These are phyloP conservation scores for Clarias fuscus DNA, from an alignment of 2,797 vertebrate species.

Conservation along the genomic window DNA sequence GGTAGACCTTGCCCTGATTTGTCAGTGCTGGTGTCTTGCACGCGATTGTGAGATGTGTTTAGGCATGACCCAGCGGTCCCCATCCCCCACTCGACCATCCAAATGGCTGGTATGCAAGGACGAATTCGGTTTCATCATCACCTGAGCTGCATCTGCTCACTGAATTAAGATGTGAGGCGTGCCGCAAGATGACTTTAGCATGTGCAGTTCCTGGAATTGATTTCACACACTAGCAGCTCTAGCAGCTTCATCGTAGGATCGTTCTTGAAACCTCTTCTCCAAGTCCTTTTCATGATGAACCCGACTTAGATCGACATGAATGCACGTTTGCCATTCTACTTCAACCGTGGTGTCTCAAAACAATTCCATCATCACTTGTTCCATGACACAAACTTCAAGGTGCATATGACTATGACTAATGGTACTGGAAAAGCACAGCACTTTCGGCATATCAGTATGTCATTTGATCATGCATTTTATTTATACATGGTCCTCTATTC, in stretches of 20 bases:
- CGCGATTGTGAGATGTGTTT: conserved; percentile 65
- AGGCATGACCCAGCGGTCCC: conserved; percentile 66
- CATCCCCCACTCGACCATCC: conserved; percentile 53
- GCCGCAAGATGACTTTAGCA: conserved; percentile 76
- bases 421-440: background rate
- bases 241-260: conserved; percentile 40
- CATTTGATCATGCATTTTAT: conserved; percentile 29
- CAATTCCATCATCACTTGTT: conserved; percentile 16
- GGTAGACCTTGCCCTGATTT: conserved; percentile 47
- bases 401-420: background rate
- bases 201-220: conserved; percentile 73
- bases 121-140: conserved; percentile 70
- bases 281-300: conserved; percentile 38
- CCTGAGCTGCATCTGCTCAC: conserved; percentile 70
- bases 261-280: conserved; percentile 19
- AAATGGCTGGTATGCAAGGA: conserved; percentile 66
- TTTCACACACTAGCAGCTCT: conserved; percentile 69
- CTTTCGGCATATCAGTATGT: conserved; percentile 23
- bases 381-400: conserved; percentile 8
- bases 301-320: conserved; percentile 15
- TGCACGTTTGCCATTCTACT: background rate
- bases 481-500: conserved; percentile 14
- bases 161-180: conserved; percentile 73
- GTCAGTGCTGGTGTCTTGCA: conserved; percentile 51
- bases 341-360: conserved; percentile 3